phyloP scores from a whole-genome alignment of 2,888 invertebrate genomes.

The Ochropacha duplaris region DNA sequence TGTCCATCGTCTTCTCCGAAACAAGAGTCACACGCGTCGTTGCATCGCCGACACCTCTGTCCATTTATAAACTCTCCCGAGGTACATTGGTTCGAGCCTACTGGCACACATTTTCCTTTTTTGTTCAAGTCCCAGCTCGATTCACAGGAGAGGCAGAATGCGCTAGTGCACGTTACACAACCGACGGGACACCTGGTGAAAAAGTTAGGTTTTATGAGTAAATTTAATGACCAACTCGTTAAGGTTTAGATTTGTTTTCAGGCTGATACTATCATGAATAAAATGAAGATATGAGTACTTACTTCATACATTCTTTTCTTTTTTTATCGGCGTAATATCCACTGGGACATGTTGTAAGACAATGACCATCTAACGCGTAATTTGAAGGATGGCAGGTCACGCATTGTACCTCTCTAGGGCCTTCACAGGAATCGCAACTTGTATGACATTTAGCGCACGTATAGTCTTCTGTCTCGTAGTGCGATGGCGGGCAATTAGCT shows the following conservation, averaged over 20 bases:
- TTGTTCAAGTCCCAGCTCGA: conserved; percentile 89
- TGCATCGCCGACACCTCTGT: conserved; percentile 88
- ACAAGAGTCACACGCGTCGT: conserved; percentile 92
- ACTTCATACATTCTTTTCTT: conserved; percentile 89
- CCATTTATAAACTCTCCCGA: conserved; percentile 84
- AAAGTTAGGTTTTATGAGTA: not conserved
- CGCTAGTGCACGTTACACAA: conserved; percentile 88
- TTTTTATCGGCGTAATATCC: conserved; percentile 90
- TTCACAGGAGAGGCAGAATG: conserved; percentile 88
- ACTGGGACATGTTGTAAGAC: conserved; percentile 87
- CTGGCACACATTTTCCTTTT: conserved; percentile 88
- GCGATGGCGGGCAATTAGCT: conserved; percentile 91
- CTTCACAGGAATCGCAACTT: conserved; percentile 91
- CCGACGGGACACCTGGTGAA: conserved; percentile 86
- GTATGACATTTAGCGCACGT: conserved; percentile 91
- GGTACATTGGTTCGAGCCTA: conserved; percentile 87
- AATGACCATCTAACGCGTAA: conserved; percentile 88
- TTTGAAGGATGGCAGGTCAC: conserved; percentile 90
- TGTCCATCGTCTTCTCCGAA: conserved; percentile 88
- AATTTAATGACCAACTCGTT: not conserved
- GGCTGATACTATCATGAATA: not conserved
- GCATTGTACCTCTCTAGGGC: conserved; percentile 90
- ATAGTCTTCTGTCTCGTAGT: conserved; percentile 94
- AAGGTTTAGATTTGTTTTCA: not conserved
- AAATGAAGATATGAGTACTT: conserved; percentile 43